A percentile compares a stretch with the other conserved stretches of the same genome.
Conservation (phyloP, 2,888 invertebrate species). For the Campoplex nolae region DNA sequence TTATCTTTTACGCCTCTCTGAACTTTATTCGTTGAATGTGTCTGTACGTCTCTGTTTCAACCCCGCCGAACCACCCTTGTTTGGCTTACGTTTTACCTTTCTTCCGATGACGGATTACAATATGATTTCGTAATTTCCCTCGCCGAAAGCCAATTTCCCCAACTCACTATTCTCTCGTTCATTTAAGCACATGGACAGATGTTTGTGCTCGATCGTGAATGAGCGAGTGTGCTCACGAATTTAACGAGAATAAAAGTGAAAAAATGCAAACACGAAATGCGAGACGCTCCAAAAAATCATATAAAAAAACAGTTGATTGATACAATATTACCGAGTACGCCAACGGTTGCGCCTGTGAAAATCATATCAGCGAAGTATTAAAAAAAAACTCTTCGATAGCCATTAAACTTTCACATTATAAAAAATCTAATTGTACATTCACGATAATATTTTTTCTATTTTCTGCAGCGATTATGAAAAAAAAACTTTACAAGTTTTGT, state of each 20-base stretch:
- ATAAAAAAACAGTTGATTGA: too few species aligned
- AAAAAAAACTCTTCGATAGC: too few species aligned
- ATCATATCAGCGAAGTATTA: neutral
- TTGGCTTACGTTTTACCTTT: conserved; percentile 22
- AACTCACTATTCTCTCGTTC: conserved; percentile 21
- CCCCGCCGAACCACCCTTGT: neutral
- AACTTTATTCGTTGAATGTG: neutral
- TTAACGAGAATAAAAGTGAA: conserved; percentile 37
- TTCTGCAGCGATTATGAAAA: too few species aligned
- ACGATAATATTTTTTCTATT: too few species aligned
- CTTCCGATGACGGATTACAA: conserved; percentile 72
- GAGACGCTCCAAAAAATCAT: neutral
- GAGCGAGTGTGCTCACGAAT: neutral
- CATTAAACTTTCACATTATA: too few species aligned
- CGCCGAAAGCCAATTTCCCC: conserved; percentile 20
- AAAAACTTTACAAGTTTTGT: too few species aligned
- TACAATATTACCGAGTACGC: too few species aligned
- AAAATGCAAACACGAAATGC: conserved; percentile 10
- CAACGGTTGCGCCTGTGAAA: neutral
- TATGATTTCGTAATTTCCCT: conserved; percentile 71
- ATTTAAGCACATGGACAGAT: neutral
- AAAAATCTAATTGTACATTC: too few species aligned
- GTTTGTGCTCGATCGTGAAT: neutral
- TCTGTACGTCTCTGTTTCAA: neutral
- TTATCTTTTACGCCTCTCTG: neutral